Evolutionary conservation across 2,888 invertebrate genomes (phyloP), one percentile per base, ranked within the genome.

Genomic region (Chalcosyrphus nemorum): DNA sequence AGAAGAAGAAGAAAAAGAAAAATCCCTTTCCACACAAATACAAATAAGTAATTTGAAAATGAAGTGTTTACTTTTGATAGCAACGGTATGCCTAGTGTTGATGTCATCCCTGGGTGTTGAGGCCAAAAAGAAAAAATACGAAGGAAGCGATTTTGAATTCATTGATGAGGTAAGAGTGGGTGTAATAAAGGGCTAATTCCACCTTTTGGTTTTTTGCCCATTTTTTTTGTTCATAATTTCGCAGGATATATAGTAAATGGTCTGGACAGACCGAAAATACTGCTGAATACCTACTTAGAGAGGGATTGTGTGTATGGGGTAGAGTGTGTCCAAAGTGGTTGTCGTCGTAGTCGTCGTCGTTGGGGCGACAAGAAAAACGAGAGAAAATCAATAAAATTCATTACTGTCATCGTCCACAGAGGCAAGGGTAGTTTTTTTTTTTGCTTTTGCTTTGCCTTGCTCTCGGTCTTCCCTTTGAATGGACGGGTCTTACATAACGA

Each of bases 131-230:
- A 93, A 94, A 90, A 95, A 95, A 92, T 95, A 95, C 90, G 95
- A 95, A 90, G 95, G 95, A 81, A 90, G 90, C 86, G 95, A 95
- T 91, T 95, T 95, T 90, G 95, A 95, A 90, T 95, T 95, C 90
- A 95, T 95, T 89, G 95, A 95, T 92, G 95, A 95, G 94, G 95
- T 95, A 92, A 93, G 91, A 29, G 27, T 1, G 29, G 24, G 15
- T 41, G 7, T 7, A 11, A 9, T n/a, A n/a, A 19, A 45, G 5
- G 17, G 11, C 11, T 19, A 45, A 45, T 17, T 45, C 45, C 9
- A 45, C 7, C 3, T 72, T n/a, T n/a, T 61, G 15, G 27, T 17
- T 38, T 72, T n/a, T n/a, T 61, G 15, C 15, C n/a, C 27, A 24
- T 17, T 50, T 66, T 47, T 50, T 47, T n/a, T n/a, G n/a, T n/a